Conservation (phyloP, 23 tunicate species). For the Trididemnum nubilum region DNA sequence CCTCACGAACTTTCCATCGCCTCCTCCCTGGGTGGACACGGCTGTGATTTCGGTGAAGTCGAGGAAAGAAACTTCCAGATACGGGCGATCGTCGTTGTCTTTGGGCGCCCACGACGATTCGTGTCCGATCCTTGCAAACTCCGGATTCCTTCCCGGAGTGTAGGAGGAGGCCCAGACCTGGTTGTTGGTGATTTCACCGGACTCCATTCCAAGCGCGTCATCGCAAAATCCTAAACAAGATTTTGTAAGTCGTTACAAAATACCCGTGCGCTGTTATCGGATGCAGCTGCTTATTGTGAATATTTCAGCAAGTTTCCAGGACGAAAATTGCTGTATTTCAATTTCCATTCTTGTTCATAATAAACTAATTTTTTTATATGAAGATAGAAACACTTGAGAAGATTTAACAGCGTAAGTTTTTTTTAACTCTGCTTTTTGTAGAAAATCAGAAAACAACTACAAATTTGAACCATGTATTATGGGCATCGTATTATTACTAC, state of each 20-base stretch:
- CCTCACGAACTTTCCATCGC: conserved; percentile 54
- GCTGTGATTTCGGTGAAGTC: conserved; percentile 62
- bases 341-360: no score
- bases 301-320: no score
- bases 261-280: no score
- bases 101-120: conserved; percentile 71
- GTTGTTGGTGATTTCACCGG: conserved; percentile 58
- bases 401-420: no score
- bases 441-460: no score
- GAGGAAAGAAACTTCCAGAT: conserved; percentile 67
- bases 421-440: no score
- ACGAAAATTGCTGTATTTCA: no score
- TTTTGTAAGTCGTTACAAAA: not conserved
- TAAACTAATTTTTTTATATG: no score
- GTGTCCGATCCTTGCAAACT: conserved; percentile 38
- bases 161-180: conserved; percentile 67
- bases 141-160: conserved; percentile 46
- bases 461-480: no score
- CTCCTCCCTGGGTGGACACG: conserved; percentile 74
- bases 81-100: conserved; percentile 50
- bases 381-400: no score
- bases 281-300: no score
- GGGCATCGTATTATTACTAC: no score
- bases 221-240: conserved; percentile 41
- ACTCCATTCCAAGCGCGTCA: conserved; percentile 66